Base-by-base conservation (phyloP, 53 echinoderm and acorn worm genomes). In the Astropecten irregularis region DNA sequence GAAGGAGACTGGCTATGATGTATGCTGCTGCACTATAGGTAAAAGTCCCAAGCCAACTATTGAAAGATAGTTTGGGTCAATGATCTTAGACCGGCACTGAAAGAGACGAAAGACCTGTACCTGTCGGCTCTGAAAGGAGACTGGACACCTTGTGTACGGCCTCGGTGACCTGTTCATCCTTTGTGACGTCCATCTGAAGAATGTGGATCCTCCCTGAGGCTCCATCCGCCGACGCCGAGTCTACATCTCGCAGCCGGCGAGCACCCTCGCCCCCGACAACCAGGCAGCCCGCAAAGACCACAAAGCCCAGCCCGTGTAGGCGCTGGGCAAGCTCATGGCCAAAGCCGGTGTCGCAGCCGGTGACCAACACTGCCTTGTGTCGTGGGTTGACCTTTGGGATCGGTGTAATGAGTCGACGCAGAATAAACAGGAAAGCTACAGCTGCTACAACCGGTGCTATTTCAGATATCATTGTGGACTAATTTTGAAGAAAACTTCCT, bases 261-360 rank as follows among this genome's bases (percentile, higher is more conserved):
- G 94, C 91, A 32, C 94, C 94, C 38, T 91, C 88, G 25, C 91
- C 91, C 11, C 88, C 64, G 1, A 82, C 58, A 49, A 71, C 76
- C 36, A 93, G 63, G 9, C 91, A 91, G 9, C 85, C 91, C 7
- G 94, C 94, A 50, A 88, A 93, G 40, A 93, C 94, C 28, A 73
- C 61, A 30, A 90, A 91, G 2, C 94, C 94, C 16, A 85, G 67
- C 22, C 65, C 44, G 85, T 93, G 91, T 35, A 93, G 73, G 19
- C 69, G 58, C 47, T 81, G 55, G 68, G 91, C 94, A 48, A 93
- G 91, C 77, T 84, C 88, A 44, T 91, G 88, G 2, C 94, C 94
- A 48, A 93, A 93, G 0, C 94, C 94, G 0, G 91, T 91, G 82
- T 93, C 94, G 47, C 94, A 93, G 18, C 94, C 94, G 1, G 94